A percentile compares a stretch with the other conserved stretches of the same genome.
Conservation (phyloP, 1,140 invertebrate genomes). For the Papilio polyxenes region DNA sequence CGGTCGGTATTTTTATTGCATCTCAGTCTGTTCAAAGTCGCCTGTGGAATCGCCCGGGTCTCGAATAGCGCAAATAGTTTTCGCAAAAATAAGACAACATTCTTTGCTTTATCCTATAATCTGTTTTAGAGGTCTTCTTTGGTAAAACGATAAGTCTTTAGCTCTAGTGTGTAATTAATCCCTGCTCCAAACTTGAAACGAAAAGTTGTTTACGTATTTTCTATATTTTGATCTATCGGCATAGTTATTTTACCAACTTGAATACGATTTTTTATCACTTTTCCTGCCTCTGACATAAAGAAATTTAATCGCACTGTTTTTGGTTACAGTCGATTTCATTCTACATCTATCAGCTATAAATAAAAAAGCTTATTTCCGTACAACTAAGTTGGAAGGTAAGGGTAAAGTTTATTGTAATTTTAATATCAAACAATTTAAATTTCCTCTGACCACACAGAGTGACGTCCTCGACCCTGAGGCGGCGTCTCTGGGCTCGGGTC, state of each 20-base stretch:
- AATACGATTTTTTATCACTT: no score
- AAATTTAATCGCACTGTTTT: neutral
- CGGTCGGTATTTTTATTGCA: constrained; percentile 74
- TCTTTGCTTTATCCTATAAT: constrained; percentile 18
- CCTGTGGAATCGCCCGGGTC: neutral
- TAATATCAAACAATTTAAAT: constrained; percentile 8
- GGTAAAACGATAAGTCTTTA: neutral
- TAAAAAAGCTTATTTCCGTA: neutral
- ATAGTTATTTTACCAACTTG: no score
- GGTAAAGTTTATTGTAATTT: neutral
- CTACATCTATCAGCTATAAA: neutral
- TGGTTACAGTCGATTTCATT: neutral
- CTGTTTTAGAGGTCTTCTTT: constrained; percentile 3
- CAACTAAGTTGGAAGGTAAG: neutral
- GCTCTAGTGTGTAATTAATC: neutral
- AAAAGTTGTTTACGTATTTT: neutral
- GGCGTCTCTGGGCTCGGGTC: neutral
- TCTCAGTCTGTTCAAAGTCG: constrained; percentile 48
- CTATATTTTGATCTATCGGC: neutral
- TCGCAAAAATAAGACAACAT: constrained; percentile 27
- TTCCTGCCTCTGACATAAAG: no score
- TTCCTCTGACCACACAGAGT: constrained; percentile 21
- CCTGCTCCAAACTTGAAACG: neutral
- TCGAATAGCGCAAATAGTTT: constrained; percentile 32
- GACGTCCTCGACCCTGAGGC: constrained; percentile 1